A percentile compares a stretch with the other conserved stretches of the same genome.
Evolutionary conservation across 2,888 invertebrate genomes (phyloP).

Genomic region (Branchellion lobata): DNA sequence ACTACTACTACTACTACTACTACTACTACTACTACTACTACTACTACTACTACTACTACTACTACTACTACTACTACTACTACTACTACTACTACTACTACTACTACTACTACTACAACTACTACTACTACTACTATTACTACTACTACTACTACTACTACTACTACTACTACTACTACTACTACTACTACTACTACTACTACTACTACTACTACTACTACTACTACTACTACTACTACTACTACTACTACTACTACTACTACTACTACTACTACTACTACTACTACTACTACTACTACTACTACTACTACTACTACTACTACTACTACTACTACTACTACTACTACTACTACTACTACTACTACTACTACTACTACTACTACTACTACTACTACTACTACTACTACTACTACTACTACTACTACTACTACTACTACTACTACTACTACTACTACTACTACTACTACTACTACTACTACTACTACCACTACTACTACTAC

Average conservation of each 20-base stretch:
- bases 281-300: conserved; percentile 35
- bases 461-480: conserved; percentile 42
- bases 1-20: conserved; percentile 37
- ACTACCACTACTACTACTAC: conserved; percentile 39
- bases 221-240: conserved; percentile 37
- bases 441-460: conserved; percentile 43
- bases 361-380: conserved; percentile 42
- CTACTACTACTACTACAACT: conserved; percentile 28
- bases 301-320: conserved; percentile 42
- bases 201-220: conserved; percentile 36
- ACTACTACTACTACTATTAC: conserved; percentile 32
- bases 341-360: conserved; percentile 43
- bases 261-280: conserved; percentile 32
- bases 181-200: conserved; percentile 35
- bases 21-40: conserved; percentile 34
- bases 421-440: conserved; percentile 42
- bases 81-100: conserved; percentile 34
- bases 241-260: conserved; percentile 37
- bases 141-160: conserved; percentile 36
- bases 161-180: conserved; percentile 37
- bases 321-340: conserved; percentile 43
- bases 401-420: conserved; percentile 43
- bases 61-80: conserved; percentile 37
- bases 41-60: conserved; percentile 35
- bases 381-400: conserved; percentile 43